Base-by-base conservation (phyloP, 2,797 vertebrate genomes). In the Hypotaenidia okinawae region DNA sequence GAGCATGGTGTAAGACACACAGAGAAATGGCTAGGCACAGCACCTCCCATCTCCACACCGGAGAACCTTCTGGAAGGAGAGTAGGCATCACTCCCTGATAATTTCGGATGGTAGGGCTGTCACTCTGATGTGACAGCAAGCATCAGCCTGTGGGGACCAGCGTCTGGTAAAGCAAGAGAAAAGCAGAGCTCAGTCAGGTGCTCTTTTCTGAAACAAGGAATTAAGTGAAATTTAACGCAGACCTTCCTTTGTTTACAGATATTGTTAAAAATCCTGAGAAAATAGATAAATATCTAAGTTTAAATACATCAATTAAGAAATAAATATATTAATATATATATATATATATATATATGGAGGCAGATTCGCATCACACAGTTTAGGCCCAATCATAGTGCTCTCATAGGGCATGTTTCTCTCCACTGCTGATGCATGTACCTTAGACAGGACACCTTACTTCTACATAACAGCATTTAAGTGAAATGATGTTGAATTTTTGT, bases 381-480 rank as follows among this genome's bases (percentile, higher is more conserved):
- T 27, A 49, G 54, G 39, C 16, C n/a, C 32, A 39, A 6, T 15
- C 7, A 1, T 5, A 21, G 16, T 28, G 54, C 16, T 57, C 8
- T 33, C 52, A 25, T 3, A 25, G 25, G 7, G 11, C 5, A 0
- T 16, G 2, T 45, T 72, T 32, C 33, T 43, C 35, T 58, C 58
- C 39, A 0, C 11, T 58, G 49, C 16, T 1, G 1, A 7, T 43
- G 23, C 7, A 2, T 3, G 4, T 39, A 43, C 33, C 16, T 68
- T 59, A 55, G 61, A 19, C 23, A 17, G 1, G 2, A 32, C 55
- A 16, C 28, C 58, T 69, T 57, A 13, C 45, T 67, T 80, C 16
- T 54, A 32, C 14, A 8, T 18, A 17, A 17, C 30, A 54, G 32
- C 6, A 2, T 49, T 70, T 80, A 43, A 76, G 77, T 37, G 1